Conservation (phyloP, 2,797 vertebrate species). For the Poeciliopsis infans region DNA sequence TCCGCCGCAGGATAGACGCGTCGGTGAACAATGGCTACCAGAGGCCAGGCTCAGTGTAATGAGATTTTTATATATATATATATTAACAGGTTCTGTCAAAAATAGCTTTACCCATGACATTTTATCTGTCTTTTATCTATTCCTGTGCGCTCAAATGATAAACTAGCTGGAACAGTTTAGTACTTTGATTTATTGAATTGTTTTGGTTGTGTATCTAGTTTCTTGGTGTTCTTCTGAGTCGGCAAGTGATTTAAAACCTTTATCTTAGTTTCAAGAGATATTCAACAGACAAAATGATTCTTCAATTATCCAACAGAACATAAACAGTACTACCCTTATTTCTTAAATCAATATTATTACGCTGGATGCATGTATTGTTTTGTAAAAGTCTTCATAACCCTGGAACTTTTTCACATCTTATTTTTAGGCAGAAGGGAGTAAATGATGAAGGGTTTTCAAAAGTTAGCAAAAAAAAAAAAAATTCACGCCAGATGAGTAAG, state of each 20-base stretch:
- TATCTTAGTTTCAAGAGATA: background rate
- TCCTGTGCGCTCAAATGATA: background rate
- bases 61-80: background rate
- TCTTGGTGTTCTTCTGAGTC: background rate
- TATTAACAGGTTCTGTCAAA: background rate
- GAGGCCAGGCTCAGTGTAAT: constrained; percentile 94
- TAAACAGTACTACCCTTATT: background rate
- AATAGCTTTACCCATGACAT: background rate
- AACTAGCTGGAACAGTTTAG: background rate
- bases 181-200: background rate
- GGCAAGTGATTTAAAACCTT: background rate
- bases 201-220: background rate
- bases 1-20: constrained; percentile 62
- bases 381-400: background rate
- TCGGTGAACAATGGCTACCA: constrained; percentile 92
- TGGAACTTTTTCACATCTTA: background rate
- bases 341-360: background rate
- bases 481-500: too few relatives aligned
- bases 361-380: background rate
- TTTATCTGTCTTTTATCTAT: background rate
- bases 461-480: background rate
- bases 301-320: background rate
- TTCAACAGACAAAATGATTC: background rate
- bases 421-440: background rate
- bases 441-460: background rate